Evolutionary conservation across 2,888 invertebrate genomes (phyloP), one percentile per base, ranked within the genome.

Genomic region (Drosophila peninsularis): DNA sequence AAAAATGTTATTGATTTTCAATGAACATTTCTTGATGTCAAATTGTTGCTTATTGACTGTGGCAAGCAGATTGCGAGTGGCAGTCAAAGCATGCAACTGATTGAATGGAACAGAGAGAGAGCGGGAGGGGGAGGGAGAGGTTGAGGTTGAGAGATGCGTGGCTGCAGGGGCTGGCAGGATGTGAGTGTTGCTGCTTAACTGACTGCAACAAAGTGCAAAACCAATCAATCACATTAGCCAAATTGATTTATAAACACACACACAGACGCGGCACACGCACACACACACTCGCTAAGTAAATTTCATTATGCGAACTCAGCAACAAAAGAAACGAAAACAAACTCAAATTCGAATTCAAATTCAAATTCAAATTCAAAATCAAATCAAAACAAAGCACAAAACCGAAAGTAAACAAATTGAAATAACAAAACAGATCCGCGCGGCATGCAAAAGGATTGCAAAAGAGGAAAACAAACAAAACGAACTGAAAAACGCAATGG

Each of bases 191-290:
- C 3, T 70, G 34, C n/a, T 52, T 62, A 21, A 30, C 37, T n/a
- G 61, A 39, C 32, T 32, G 45, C 53, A 67, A 67, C 56, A 71
- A 72, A 63, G 52, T 55, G 49, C 52, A 68, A 47, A 54, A 34
- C 52, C 75, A 82, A 86, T 77, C 80, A 47, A 41, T 14, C 72
- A 68, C 81, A 86, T 86, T 80, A 88, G 69, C 56, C 84, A 80
- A 88, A 83, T 88, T 83, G 88, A 83, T 86, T 83, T 80, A 72
- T 86, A 88, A 83, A 83, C 83, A 77, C 13, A 72, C 54, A 41
- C 54, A 62, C 45, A 42, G 57, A 54, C 45, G 47, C 24, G 73
- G 64, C n/a, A 84, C 87, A 72, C 11, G 65, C 49, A 61, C 37
- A 39, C 24, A 9, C 24, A n/a, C 14, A 5, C 24, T 6, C n/a